Conservation (phyloP, 2,888 invertebrate genomes). For the Amiota communis region DNA sequence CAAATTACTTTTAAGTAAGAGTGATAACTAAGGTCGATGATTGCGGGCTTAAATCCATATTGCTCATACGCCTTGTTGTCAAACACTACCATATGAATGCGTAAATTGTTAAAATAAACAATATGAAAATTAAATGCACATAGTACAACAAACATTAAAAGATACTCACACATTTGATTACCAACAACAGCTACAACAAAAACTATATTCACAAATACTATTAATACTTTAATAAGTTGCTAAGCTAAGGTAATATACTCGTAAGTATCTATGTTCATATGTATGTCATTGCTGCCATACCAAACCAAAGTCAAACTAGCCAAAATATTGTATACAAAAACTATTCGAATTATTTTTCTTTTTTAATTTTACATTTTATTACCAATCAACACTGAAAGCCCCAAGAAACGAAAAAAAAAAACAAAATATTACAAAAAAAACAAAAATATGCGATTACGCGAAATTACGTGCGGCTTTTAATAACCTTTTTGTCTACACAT, state of each 20-base stretch:
- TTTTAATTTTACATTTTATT: not conserved
- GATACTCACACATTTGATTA: not conserved
- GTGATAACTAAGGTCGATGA: conserved; percentile 63
- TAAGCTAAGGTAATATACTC: conserved; percentile 48
- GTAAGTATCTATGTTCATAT: conserved; percentile 36
- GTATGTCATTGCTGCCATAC: conserved; percentile 62
- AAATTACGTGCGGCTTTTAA: conserved; percentile 54
- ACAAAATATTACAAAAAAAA: not conserved
- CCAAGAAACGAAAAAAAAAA: not conserved
- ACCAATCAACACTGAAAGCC: conserved; percentile 51
- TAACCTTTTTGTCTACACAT: conserved; percentile 2
- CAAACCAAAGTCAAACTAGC: conserved; percentile 36
- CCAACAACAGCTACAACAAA: conserved; percentile 21
- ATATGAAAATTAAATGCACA: conserved; percentile 24
- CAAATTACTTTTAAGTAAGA: conserved; percentile 67
- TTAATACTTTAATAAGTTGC: conserved; percentile 42
- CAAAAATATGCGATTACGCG: conserved; percentile 48
- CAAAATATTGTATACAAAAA: too few relatives aligned
- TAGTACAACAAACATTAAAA: not conserved
- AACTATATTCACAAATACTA: not conserved
- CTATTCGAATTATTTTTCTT: too few relatives aligned
- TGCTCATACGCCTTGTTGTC: conserved; percentile 63
- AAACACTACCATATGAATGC: conserved; percentile 37
- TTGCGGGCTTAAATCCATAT: conserved; percentile 36
- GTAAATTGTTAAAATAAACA: not conserved